A percentile compares a stretch with the other conserved stretches of the same genome.
Conservation (phyloP, 2,888 invertebrate species). For the Colostygia pectinataria region DNA sequence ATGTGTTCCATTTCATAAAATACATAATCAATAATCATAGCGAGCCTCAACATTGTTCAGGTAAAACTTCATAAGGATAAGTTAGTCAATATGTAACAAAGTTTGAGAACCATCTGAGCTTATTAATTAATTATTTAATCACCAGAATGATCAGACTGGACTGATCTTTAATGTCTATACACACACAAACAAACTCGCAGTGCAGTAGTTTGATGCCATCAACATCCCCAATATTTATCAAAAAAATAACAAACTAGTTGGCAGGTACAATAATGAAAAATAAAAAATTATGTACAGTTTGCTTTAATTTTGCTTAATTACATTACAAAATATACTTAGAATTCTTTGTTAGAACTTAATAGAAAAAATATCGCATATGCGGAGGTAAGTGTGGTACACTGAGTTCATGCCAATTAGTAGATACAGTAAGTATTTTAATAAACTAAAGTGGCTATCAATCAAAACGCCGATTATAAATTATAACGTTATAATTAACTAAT, state of each 20-base stretch:
- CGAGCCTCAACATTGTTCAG: too few species aligned
- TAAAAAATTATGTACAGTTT: too few species aligned
- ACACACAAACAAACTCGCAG: background rate
- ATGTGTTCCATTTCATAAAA: too few species aligned
- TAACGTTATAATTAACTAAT: slow-evolving; percentile 7
- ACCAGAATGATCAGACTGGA: slow-evolving; percentile 29
- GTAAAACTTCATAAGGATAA: too few species aligned
- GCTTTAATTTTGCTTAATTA: too few species aligned
- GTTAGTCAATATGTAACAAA: slow-evolving; percentile 1
- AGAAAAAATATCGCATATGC: background rate
- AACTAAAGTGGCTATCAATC: background rate
- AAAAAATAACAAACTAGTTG: too few species aligned
- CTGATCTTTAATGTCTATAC: slow-evolving; percentile 32
- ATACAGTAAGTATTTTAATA: background rate
- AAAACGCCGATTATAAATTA: slow-evolving; percentile 4
- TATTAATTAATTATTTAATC: slow-evolving; percentile 40
- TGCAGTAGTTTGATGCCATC: too few species aligned
- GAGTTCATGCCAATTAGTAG: background rate
- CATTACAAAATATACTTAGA: too few species aligned
- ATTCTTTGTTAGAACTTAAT: too few species aligned
- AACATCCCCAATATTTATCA: background rate
- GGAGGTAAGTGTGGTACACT: background rate
- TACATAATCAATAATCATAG: too few species aligned
- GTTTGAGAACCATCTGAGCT: slow-evolving; percentile 44
- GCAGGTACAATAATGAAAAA: too few species aligned